Evolutionary conservation across 2,888 invertebrate genomes (phyloP), one percentile per base, ranked within the genome.

Genomic region (Callosobruchus maculatus): DNA sequence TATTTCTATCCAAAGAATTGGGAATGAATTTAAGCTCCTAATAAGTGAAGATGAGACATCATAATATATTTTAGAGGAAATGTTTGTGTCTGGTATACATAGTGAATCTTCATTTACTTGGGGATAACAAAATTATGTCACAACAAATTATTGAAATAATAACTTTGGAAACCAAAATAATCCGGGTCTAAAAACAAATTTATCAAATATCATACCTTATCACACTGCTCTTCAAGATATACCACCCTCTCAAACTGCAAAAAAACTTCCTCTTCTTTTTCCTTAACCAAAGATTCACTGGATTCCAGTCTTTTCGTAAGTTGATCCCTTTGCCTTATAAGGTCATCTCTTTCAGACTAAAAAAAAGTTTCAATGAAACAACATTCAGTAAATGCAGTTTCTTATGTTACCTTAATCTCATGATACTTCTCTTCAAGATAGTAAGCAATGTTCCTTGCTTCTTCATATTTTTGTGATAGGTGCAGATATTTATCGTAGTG

Each of bases 341-440:
- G 83, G 80, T 88, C 89, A 82, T 91, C 91, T 75, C 89, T 86
- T 83, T 91, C 91, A 77, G 88, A 74, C 18, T 21, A 71, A 70
- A 77, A 73, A 26, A 76, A 31, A 31, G 26, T 70, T 31, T 20
- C 22, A 20, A 21, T 21, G 22, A 31, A 70, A 22, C 49, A 21
- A 70, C 13, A 67, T 68, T 49, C 49, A 49, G 49, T 1, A 49
- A 49, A 13, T 49, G 7, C 7, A 26, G 3, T 49, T 7, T 49
- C 1, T 13, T 49, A 21, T 7, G 85, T 83, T 85, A 91, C 91
- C 89, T 91, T 91, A 79, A 91, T 89, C 86, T 91, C 91, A 81
- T 91, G 90, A 85, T 91, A 91, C 84, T 91, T 91, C 80, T 91
- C 91, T 81, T 91, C 91, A 79, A 91, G 84, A 83, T 91, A 91